Conservation (phyloP, 2,797 vertebrate genomes). For the Helicolenus hilgendorfi region DNA sequence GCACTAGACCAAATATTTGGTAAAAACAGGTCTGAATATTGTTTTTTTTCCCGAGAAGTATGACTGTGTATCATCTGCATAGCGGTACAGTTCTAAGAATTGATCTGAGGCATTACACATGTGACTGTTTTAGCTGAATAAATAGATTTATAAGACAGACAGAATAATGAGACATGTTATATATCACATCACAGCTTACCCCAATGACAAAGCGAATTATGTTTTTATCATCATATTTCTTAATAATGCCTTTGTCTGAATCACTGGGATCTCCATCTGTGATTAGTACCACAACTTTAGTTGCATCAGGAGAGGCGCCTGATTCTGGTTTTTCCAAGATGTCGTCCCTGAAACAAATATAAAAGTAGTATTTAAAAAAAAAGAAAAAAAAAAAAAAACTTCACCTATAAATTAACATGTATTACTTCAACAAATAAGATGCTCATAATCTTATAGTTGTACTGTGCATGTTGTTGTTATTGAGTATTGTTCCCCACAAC, state of each 20-base stretch:
- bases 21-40: not conserved
- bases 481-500: not conserved
- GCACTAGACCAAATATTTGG: not conserved
- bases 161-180: not conserved
- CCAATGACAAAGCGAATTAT: constrained; percentile 91
- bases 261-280: constrained; percentile 91
- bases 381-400: not conserved
- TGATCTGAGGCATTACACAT: not conserved
- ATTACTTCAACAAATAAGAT: not conserved
- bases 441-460: not conserved
- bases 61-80: not conserved
- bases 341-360: constrained; percentile 61
- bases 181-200: constrained; percentile 77
- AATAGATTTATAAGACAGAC: not conserved
- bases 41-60: not conserved
- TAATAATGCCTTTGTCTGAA: fast-evolving
- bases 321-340: constrained; percentile 70
- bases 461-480: not conserved
- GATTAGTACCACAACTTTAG: constrained; percentile 91
- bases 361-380: not conserved
- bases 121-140: not conserved
- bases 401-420: not conserved
- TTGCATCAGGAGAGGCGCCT: constrained; percentile 86
- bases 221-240: constrained; percentile 20
- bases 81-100: not conserved